Evolutionary conservation across 2,888 invertebrate species (phyloP), one percentile per base, ranked within the genome.

Genomic region (Calliphora vomitoria): DNA sequence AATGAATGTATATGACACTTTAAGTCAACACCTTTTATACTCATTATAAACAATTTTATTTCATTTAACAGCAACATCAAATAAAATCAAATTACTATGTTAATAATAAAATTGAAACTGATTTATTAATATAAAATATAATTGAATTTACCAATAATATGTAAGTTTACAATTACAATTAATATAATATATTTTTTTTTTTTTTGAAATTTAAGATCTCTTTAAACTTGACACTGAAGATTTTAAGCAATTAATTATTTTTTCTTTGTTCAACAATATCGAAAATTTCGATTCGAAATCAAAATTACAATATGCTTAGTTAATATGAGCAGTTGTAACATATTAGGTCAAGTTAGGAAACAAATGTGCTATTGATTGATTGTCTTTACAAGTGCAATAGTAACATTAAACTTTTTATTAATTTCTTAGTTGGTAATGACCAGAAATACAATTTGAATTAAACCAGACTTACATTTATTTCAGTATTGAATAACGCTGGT

Each of bases 161-260:
- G 25, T n/a, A 71, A 60, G 35, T 47, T 62, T 82, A 38, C n/a
- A 31, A 82, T 82, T 82, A 53, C 75, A 75, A 64, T 68, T 18
- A 53, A 55, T 15, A 55, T n/a, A n/a, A n/a, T n/a, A 25, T 1
- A 25, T 1, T 25, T 25, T 25, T 1, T 25, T 25, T 25, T 69
- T 53, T 35, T 11, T 31, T 47, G 41, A 50, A 82, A 82, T 55
- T 75, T 20, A 75, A 82, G 68, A 44, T 60, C 47, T n/a, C 15
- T 44, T 4, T 75, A 68, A 82, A 82, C 82, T 82, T 82, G 75
- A 75, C 82, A 75, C 58, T 82, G 75, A 75, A 68, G 72, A 53
- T 35, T 25, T 53, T n/a, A 60, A 62, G 20, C 60, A 66, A 44
- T 0, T 66, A 10, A 25, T 25, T 66, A 44, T 11, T 55, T 55